Conservation (phyloP, 2,888 invertebrate genomes). For the Spodoptera picta region DNA sequence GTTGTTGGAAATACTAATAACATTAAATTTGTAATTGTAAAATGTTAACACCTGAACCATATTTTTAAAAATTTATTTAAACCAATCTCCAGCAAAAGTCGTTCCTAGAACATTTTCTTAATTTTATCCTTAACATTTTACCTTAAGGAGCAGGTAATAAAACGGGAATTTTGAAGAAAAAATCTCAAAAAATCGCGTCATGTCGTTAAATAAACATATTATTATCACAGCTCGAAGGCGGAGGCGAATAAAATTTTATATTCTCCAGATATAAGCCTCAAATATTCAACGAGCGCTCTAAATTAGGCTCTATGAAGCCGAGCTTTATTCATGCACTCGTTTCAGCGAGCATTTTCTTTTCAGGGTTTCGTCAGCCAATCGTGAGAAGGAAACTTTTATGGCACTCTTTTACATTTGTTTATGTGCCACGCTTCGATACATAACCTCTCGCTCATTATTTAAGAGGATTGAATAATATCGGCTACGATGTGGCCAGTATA, state of each 20-base stretch:
- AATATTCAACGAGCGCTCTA: constrained; percentile 61
- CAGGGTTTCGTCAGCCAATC: constrained; percentile 2
- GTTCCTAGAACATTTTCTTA: constrained; percentile 5
- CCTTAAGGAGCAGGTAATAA: neutral
- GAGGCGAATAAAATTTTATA: constrained; percentile 60
- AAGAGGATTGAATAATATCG: too few relatives aligned
- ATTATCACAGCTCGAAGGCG: constrained; percentile 32
- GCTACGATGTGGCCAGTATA: neutral
- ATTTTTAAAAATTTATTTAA: too few relatives aligned
- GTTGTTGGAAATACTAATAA: too few relatives aligned
- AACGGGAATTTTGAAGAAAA: constrained; percentile 11
- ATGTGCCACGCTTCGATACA: neutral
- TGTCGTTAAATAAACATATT: constrained; percentile 50
- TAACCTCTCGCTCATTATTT: neutral
- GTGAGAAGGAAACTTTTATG: neutral
- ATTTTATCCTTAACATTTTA: constrained; percentile 6
- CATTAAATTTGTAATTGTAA: neutral
- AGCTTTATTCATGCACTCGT: constrained; percentile 49
- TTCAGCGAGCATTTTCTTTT: constrained; percentile 32
- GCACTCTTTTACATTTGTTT: neutral
- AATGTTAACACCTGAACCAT: neutral
- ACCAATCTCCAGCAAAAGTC: neutral
- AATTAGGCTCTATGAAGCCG: constrained; percentile 57
- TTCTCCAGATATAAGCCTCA: constrained; percentile 60
- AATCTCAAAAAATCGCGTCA: constrained; percentile 12